phyloP scores from a whole-genome alignment of 2,113 vertebrate genomes.

The Erythrolamprus reginae region DNA sequence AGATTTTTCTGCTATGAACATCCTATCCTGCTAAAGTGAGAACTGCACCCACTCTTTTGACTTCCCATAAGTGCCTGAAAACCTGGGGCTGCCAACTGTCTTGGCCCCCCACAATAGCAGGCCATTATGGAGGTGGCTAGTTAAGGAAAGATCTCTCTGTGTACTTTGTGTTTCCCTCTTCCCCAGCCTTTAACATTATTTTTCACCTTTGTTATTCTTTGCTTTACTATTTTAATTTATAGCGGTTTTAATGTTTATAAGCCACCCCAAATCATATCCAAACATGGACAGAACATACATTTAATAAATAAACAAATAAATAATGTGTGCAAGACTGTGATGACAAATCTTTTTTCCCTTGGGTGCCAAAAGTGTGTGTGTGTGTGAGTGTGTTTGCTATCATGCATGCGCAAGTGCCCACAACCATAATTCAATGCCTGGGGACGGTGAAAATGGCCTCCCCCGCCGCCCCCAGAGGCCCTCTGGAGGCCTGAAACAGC shows the following conservation, averaged over 20 bases:
- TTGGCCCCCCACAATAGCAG: not conserved
- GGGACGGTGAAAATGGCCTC: no score
- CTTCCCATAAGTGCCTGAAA: not conserved
- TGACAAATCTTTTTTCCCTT: no score
- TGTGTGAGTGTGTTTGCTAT: no score
- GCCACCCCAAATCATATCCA: not conserved
- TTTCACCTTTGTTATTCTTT: not conserved
- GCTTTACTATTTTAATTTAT: not conserved
- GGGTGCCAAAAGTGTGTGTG: no score
- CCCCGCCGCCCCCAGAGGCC: no score
- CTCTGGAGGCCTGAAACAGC: no score
- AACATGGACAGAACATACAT: not conserved
- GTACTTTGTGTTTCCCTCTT: not conserved
- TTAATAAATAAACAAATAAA: not conserved
- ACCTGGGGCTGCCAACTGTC: not conserved
- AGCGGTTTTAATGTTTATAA: not conserved
- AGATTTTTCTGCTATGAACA: not conserved
- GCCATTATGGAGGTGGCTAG: not conserved
- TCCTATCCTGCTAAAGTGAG: not conserved
- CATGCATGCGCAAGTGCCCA: no score
- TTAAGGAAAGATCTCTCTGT: not conserved
- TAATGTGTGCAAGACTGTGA: not conserved
- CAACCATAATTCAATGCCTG: no score
- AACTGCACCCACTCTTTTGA: not conserved
- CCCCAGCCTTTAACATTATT: not conserved